Conservation (phyloP, 1,140 invertebrate species). For the Neodiprion virginianus region DNA sequence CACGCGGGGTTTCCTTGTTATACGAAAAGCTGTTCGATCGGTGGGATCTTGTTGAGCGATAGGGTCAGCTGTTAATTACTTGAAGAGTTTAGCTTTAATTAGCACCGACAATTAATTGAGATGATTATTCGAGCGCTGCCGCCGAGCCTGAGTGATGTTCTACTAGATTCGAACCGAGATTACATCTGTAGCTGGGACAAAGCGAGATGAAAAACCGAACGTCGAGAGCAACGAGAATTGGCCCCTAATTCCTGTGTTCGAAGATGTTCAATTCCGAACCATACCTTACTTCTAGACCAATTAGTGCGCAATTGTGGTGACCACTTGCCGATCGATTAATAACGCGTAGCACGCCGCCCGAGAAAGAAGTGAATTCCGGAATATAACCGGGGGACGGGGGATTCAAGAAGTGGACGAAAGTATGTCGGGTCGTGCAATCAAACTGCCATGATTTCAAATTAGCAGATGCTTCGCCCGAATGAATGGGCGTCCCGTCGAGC, state of each 20-base stretch:
- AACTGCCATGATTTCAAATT: conserved; percentile 64
- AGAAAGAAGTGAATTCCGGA: too few relatives aligned
- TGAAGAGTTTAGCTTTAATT: conserved; percentile 50
- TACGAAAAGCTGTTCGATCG: neutral
- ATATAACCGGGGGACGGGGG: too few relatives aligned
- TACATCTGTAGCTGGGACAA: too few relatives aligned
- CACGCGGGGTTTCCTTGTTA: neutral
- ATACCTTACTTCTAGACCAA: too few relatives aligned
- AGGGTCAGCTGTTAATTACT: conserved; percentile 47
- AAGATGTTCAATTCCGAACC: too few relatives aligned
- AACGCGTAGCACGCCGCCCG: too few relatives aligned
- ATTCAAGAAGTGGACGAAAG: neutral
- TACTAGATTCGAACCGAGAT: too few relatives aligned
- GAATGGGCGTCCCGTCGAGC: conserved; percentile 59
- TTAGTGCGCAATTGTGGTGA: too few relatives aligned
- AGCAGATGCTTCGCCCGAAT: conserved; percentile 63
- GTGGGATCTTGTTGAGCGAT: conserved; percentile 16
- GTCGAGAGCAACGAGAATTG: too few relatives aligned
- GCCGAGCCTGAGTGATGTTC: neutral
- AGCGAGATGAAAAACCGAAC: too few relatives aligned
- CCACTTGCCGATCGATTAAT: too few relatives aligned
- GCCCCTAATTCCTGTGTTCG: too few relatives aligned
- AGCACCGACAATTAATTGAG: conserved; percentile 52
- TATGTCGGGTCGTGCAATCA: conserved; percentile 50
- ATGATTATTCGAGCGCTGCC: conserved; percentile 24